Percentiles rank a stretch among this genome's conserved stretches.
phyloP scores from a whole-genome alignment of 2,888 invertebrate species.

The Rotaria magnacalcarata region DNA sequence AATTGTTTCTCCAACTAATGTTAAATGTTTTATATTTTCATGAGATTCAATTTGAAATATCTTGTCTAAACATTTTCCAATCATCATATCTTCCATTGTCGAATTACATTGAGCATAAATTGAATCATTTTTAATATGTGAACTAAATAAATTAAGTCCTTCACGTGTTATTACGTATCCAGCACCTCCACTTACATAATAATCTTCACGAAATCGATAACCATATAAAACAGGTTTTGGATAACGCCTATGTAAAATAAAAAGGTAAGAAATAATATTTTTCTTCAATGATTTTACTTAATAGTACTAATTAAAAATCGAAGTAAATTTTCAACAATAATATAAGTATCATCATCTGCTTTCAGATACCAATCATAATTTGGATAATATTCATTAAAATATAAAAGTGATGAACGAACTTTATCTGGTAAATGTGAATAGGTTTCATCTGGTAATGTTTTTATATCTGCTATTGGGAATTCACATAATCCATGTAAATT shows the following conservation, averaged over 20 bases:
- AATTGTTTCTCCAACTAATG: conserved; percentile 1
- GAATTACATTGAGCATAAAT: conserved; percentile 16
- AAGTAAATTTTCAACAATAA: conserved; percentile 42
- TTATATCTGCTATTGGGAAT: not conserved
- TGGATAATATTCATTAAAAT: conserved; percentile 25
- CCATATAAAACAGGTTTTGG: conserved; percentile 39
- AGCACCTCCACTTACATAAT: conserved; percentile 42
- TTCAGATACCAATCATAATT: conserved; percentile 46
- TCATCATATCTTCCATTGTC: too few species aligned
- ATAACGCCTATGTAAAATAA: too few species aligned
- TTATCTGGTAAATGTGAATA: conserved; percentile 41
- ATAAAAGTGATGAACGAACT: conserved; percentile 34
- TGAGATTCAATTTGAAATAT: too few species aligned
- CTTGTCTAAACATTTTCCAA: too few species aligned
- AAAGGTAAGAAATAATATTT: too few species aligned
- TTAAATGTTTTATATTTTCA: not conserved
- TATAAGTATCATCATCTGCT: conserved; percentile 46
- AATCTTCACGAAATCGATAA: conserved; percentile 41
- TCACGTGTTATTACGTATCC: conserved; percentile 40
- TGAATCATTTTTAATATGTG: conserved; percentile 30
- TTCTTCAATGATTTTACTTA: not conserved
- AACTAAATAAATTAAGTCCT: conserved; percentile 29
- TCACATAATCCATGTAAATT: not conserved
- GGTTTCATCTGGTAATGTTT: conserved; percentile 23
- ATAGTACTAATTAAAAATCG: conserved; percentile 38